phyloP scores from a whole-genome alignment of 2,888 invertebrate genomes.

The Busseola fusca region DNA sequence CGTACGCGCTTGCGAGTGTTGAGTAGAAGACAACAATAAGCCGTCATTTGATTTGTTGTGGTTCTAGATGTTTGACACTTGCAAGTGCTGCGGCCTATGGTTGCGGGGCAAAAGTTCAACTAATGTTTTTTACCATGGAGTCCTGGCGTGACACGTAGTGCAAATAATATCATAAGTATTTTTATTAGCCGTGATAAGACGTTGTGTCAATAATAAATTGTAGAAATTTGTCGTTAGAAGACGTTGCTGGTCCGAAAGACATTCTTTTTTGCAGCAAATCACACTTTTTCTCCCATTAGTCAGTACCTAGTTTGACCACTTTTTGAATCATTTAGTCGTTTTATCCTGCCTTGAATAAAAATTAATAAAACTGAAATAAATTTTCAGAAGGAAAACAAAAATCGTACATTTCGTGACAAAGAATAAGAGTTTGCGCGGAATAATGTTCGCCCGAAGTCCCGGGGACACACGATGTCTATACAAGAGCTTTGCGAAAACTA shows the following conservation, averaged over 20 bases:
- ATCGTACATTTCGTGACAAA: slow-evolving; percentile 60
- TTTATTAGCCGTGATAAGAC: background rate
- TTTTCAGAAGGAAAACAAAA: slow-evolving; percentile 58
- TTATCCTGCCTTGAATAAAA: background rate
- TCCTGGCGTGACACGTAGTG: background rate
- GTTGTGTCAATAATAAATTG: no score
- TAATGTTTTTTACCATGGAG: background rate
- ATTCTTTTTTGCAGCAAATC: background rate
- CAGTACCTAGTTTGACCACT: background rate
- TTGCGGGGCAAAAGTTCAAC: background rate
- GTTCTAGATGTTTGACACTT: background rate
- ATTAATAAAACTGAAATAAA: background rate
- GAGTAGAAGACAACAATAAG: background rate
- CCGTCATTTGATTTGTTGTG: background rate
- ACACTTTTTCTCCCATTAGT: background rate
- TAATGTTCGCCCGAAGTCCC: slow-evolving; percentile 68
- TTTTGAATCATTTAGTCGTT: background rate
- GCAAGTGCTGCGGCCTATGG: background rate
- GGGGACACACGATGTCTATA: slow-evolving; percentile 70
- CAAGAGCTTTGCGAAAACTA: slow-evolving; percentile 68
- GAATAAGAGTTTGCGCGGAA: slow-evolving; percentile 57
- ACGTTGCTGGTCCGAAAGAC: background rate
- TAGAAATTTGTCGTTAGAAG: no score
- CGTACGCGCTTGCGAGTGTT: background rate
- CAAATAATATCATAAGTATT: background rate